Conservation (phyloP, 2,113 vertebrate species). For the Mixornis gularis region DNA sequence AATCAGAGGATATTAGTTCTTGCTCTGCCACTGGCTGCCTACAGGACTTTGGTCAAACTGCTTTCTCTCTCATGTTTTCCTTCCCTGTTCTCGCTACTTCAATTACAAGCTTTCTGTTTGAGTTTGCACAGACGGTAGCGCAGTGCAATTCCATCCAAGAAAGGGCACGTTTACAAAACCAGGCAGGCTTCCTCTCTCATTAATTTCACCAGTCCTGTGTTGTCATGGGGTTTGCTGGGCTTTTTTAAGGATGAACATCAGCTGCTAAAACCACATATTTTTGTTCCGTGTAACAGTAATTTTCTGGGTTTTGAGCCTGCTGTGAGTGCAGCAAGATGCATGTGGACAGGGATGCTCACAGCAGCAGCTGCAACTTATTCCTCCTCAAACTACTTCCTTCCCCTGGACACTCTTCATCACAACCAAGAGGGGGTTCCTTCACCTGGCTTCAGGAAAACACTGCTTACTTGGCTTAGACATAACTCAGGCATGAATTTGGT, state of each 20-base stretch:
- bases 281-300: neutral
- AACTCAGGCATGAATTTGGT: neutral
- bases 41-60: neutral
- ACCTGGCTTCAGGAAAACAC: neutral
- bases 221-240: neutral
- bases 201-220: neutral
- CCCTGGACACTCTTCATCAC: neutral
- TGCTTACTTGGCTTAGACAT: neutral
- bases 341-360: neutral
- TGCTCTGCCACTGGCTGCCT: neutral
- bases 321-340: accelerated
- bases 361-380: neutral
- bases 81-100: neutral
- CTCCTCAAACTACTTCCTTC: neutral
- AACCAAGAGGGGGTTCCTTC: neutral
- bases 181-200: neutral
- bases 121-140: neutral
- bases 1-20: neutral
- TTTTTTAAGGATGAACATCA: neutral
- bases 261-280: neutral
- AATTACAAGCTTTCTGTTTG: neutral
- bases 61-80: neutral
- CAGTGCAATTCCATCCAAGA: neutral
- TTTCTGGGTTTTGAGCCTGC: neutral
- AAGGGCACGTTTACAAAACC: neutral